These are phyloP conservation scores for Chondrilla cf. caribensis DNA, from an alignment of 37 sponge, comb jelly and placozoan genomes.

Conservation along the genomic window DNA sequence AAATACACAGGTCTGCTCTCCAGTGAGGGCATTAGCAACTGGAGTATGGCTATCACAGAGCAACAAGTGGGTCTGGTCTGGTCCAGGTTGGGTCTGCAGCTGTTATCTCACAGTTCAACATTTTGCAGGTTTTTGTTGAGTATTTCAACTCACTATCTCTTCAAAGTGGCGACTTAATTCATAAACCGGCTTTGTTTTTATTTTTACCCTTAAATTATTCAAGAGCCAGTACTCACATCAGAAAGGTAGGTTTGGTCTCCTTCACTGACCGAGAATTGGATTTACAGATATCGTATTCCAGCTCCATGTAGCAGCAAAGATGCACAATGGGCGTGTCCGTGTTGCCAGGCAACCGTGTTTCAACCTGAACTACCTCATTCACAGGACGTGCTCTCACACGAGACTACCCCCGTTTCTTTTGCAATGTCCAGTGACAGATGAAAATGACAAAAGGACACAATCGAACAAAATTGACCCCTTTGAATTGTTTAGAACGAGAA, in stretches of 20 bases:
- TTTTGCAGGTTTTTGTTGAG: neutral
- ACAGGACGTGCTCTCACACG: neutral
- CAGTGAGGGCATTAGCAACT: neutral
- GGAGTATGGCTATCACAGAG: neutral
- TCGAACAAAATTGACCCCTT: no score
- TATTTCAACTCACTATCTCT: neutral
- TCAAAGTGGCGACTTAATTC: neutral
- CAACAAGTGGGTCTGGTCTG: slow-evolving; percentile 43
- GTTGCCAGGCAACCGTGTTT: neutral
- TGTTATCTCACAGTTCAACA: no score
- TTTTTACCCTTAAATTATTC: slow-evolving; percentile 5
- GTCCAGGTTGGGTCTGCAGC: no score
- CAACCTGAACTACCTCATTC: neutral
- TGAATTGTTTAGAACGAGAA: no score
- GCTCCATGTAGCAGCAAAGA: neutral
- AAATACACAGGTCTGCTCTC: neutral
- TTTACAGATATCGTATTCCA: neutral
- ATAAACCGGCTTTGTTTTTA: neutral
- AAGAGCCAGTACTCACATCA: neutral
- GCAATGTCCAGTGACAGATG: neutral
- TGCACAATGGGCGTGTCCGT: neutral
- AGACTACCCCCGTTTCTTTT: neutral
- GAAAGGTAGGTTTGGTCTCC: neutral
- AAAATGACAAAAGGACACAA: no score
- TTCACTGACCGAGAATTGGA: neutral